These are phyloP conservation scores for Anguilla anguilla DNA, from an alignment of 2,797 vertebrate genomes.

Conservation along the genomic window DNA sequence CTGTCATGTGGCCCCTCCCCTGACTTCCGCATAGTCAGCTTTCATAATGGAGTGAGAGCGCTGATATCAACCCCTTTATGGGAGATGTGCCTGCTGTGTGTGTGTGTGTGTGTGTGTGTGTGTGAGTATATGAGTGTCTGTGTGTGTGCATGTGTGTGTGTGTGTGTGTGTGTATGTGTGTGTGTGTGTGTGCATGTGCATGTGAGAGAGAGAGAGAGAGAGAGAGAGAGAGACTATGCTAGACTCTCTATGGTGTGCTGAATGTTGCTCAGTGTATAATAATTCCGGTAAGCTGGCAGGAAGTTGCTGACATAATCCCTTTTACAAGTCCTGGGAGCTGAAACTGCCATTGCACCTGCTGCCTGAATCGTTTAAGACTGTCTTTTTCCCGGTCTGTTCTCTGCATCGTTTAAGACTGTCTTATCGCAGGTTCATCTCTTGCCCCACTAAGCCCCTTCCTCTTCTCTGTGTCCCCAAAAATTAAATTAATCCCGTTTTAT, in stretches of 20 bases:
- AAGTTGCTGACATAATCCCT: background rate
- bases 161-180: conserved; percentile 16
- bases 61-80: background rate
- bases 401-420: background rate
- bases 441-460: background rate
- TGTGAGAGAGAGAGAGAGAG: background rate
- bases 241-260: background rate
- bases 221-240: background rate
- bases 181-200: conserved; percentile 3
- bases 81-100: background rate
- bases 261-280: background rate
- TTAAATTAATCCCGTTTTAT: background rate
- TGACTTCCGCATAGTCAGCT: background rate
- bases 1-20: background rate
- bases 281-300: background rate
- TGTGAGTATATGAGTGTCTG: too few relatives aligned
- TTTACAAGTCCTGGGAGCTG: background rate
- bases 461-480: background rate
- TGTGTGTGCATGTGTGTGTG: background rate
- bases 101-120: background rate
- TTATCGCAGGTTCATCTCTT: background rate
- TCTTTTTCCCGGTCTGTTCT: background rate
- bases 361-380: background rate
- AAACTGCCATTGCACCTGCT: background rate
- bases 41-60: background rate